Conservation (phyloP, 2,113 vertebrate genomes). For the Oreochromis aureus region DNA sequence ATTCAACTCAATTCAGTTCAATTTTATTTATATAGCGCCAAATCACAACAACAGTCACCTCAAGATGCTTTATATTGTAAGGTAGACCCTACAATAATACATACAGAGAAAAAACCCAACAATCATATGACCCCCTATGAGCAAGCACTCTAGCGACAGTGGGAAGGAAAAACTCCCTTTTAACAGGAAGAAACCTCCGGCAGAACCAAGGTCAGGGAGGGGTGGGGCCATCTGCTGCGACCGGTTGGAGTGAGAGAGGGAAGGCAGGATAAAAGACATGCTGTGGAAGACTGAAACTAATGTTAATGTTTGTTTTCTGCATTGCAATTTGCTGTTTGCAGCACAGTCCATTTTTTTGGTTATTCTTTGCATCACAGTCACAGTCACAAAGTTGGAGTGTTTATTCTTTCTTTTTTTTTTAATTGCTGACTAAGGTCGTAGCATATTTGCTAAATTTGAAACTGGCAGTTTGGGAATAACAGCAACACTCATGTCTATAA, state of each 20-base stretch:
- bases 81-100: too few relatives aligned
- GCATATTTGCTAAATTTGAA: neutral
- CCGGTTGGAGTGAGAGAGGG: rapidly evolving
- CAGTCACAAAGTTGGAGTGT: rapidly evolving
- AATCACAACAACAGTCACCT: too few relatives aligned
- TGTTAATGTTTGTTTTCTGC: neutral
- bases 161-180: neutral
- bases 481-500: neutral
- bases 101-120: too few relatives aligned
- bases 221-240: neutral
- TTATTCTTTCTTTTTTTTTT: neutral
- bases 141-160: neutral
- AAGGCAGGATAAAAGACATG: rapidly evolving
- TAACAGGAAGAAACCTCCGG: rapidly evolving
- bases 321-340: neutral
- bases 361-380: rapidly evolving
- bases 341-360: neutral
- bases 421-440: neutral
- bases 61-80: too few relatives aligned
- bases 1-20: neutral
- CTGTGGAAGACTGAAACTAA: neutral
- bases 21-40: neutral
- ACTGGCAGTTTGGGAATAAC: rapidly evolving
- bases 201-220: neutral
- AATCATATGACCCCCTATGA: neutral